These are phyloP conservation scores for Ciconia boyciana DNA, from an alignment of 2,113 vertebrate genomes.

Conservation along the genomic window DNA sequence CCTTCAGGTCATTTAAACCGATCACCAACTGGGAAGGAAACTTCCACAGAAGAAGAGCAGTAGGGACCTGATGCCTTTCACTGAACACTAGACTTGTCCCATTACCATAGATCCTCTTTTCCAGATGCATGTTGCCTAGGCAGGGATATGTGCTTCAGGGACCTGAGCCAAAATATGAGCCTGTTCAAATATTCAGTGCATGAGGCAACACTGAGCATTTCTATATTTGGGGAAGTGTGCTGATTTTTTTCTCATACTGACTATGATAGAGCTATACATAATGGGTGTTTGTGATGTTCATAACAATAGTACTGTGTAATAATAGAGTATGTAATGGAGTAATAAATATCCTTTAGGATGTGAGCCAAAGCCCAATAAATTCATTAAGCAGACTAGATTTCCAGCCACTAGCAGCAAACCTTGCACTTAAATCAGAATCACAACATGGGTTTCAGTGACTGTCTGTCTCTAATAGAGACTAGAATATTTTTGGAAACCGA, in stretches of 20 bases:
- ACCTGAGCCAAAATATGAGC: background rate
- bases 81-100: background rate
- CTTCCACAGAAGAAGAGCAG: background rate
- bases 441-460: background rate
- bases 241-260: background rate
- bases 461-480: background rate
- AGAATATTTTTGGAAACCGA: background rate
- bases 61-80: background rate
- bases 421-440: background rate
- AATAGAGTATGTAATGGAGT: background rate
- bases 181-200: background rate
- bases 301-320: background rate
- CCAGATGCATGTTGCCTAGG: background rate
- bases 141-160: background rate
- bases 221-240: slow-evolving; percentile 22
- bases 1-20: background rate
- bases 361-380: background rate
- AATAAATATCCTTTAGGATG: slow-evolving; percentile 6
- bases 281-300: background rate
- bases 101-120: background rate
- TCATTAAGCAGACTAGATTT: background rate
- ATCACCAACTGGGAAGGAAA: background rate
- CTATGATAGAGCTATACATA: background rate
- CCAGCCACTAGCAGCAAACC: background rate
- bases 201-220: background rate